Percentiles rank a stretch among this genome's conserved stretches.
These are phyloP conservation scores for Eremophila alpestris DNA, from an alignment of 2,797 vertebrate genomes.

Conservation along the genomic window DNA sequence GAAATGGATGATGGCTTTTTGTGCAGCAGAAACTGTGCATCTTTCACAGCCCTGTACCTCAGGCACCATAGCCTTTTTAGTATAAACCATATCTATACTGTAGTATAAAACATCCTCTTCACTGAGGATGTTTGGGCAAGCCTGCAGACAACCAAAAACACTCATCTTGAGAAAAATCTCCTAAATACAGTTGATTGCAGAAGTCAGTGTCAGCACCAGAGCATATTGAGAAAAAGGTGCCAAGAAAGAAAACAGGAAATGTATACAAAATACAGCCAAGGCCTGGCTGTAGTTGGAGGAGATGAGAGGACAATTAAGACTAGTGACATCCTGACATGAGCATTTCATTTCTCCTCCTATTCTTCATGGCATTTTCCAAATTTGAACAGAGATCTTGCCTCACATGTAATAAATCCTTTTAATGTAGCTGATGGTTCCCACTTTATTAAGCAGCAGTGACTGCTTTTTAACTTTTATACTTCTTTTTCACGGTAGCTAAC, in stretches of 20 bases:
- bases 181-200: background rate
- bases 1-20: fast-evolving
- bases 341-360: background rate
- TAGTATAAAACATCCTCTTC: background rate
- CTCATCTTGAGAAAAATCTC: background rate
- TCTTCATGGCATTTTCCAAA: background rate
- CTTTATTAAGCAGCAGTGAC: background rate
- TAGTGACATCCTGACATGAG: background rate
- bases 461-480: background rate
- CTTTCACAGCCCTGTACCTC: background rate
- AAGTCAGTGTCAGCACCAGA: background rate
- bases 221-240: background rate
- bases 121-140: background rate
- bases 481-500: background rate
- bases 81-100: background rate
- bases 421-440: background rate
- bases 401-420: background rate
- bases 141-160: background rate
- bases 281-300: background rate
- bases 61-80: background rate
- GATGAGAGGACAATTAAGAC: background rate
- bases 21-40: background rate
- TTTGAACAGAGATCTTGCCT: background rate
- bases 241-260: background rate
- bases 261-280: background rate